A percentile compares a stretch with the other conserved stretches of the same genome.
These are phyloP conservation scores for Ciconia stormi DNA, from an alignment of 2,113 vertebrate species.

Conservation along the genomic window DNA sequence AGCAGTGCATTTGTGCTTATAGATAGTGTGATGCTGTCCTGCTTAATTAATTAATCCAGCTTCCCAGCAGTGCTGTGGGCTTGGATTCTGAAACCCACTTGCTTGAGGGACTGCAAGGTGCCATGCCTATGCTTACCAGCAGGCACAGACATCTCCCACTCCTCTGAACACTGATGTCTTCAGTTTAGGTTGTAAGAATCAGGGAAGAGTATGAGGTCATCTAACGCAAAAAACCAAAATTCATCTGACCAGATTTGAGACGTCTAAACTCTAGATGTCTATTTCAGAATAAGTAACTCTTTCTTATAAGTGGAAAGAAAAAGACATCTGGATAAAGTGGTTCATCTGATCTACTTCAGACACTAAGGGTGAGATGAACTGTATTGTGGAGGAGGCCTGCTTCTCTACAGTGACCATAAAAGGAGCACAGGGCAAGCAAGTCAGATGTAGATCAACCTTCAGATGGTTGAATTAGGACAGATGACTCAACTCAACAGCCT, in stretches of 20 bases:
- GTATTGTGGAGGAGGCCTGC: background rate
- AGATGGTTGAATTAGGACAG: background rate
- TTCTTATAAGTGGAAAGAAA: background rate
- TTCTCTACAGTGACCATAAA: background rate
- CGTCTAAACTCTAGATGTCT: rapidly evolving
- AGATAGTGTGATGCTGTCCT: background rate
- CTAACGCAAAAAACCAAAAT: background rate
- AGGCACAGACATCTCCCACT: background rate
- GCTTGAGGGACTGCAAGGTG: background rate
- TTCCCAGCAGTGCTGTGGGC: background rate
- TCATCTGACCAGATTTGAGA: background rate
- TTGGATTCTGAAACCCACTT: background rate
- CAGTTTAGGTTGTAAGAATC: background rate
- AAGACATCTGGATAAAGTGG: background rate
- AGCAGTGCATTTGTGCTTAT: background rate
- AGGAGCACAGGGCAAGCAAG: background rate
- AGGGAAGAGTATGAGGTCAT: background rate
- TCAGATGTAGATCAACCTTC: background rate
- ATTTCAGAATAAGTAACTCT: background rate
- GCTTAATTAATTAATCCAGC: background rate
- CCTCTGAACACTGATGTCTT: background rate
- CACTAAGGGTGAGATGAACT: background rate
- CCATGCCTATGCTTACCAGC: background rate
- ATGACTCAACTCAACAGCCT: background rate
- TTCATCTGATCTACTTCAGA: background rate